A percentile compares a stretch with the other conserved stretches of the same genome.
Evolutionary conservation across 2,113 vertebrate species (phyloP).

Genomic region (Apodemus sylvaticus): DNA sequence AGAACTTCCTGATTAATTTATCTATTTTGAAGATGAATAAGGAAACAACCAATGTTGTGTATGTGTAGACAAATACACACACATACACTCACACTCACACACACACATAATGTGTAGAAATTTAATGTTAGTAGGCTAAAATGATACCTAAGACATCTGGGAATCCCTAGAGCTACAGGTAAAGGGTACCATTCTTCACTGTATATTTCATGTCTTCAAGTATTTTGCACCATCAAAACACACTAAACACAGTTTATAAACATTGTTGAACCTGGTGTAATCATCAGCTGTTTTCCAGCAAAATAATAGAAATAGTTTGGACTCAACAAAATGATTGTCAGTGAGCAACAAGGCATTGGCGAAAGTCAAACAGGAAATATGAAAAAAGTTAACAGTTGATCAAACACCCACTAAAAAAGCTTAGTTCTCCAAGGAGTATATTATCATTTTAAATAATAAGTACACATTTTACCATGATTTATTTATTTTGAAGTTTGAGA

Average conservation of each 20-base stretch:
- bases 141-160: neutral
- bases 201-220: neutral
- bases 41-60: neutral
- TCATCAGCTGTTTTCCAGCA: neutral
- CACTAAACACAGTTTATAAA: neutral
- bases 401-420: neutral
- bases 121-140: neutral
- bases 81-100: neutral
- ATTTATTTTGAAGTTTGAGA: neutral
- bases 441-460: slow-evolving; percentile 19
- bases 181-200: neutral
- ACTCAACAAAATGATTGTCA: neutral
- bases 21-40: neutral
- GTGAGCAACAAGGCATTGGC: neutral
- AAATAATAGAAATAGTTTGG: neutral
- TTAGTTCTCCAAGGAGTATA: neutral
- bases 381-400: neutral
- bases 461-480: neutral
- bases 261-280: neutral
- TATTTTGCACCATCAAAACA: neutral
- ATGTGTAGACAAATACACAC: neutral
- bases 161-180: neutral
- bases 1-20: neutral
- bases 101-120: neutral
- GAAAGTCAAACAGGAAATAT: slow-evolving; percentile 20